phyloP scores from a whole-genome alignment of 2,113 vertebrate species.

The Mohoua ochrocephala region DNA sequence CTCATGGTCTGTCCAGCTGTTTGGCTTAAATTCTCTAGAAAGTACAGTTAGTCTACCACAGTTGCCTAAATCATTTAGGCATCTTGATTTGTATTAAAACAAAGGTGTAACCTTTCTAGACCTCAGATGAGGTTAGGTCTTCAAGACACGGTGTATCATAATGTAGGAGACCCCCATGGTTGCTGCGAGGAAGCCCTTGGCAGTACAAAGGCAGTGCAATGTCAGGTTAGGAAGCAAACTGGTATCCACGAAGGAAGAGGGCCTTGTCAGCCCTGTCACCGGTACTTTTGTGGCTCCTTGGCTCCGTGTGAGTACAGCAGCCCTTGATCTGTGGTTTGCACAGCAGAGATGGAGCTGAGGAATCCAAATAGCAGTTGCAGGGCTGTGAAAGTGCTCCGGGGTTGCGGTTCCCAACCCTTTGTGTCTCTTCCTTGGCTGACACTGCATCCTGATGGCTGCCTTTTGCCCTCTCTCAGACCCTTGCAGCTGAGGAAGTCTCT shows the following conservation, averaged over 20 bases:
- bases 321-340: not conserved
- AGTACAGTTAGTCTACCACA: not conserved
- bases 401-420: not conserved
- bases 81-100: not conserved
- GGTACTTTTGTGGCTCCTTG: not conserved
- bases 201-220: not conserved
- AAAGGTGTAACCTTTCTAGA: not conserved
- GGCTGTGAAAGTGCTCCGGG: not conserved
- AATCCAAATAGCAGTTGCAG: not conserved
- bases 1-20: not conserved
- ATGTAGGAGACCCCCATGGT: not conserved
- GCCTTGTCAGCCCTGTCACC: not conserved
- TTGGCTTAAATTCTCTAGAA: not conserved
- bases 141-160: not conserved
- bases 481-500: constrained; percentile 18
- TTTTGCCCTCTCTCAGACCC: constrained; percentile 50
- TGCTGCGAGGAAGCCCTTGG: not conserved
- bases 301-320: not conserved
- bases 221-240: not conserved
- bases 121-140: not conserved
- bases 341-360: not conserved
- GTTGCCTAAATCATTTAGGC: not conserved
- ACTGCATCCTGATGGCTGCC: not conserved
- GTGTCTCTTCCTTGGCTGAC: constrained; percentile 33
- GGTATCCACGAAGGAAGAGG: not conserved